Evolutionary conservation across 1,140 invertebrate genomes (phyloP).

Genomic region (Temnothorax nylanderi): DNA sequence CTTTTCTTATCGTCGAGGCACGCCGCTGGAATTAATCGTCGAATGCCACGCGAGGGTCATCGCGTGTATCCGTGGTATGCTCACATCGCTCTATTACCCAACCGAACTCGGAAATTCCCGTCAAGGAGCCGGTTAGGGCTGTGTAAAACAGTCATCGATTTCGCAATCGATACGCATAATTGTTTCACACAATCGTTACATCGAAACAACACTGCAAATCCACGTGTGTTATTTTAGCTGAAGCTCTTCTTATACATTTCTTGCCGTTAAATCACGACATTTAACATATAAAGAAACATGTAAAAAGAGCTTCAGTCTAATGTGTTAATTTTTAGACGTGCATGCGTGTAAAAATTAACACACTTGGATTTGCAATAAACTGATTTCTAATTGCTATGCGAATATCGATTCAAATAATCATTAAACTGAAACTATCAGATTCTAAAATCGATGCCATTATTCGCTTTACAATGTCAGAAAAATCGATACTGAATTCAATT

Average conservation of each 20-base stretch:
- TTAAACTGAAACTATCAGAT: background rate
- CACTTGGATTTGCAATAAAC: background rate
- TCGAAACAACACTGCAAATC: background rate
- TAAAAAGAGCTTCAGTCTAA: no score
- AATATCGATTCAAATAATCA: background rate
- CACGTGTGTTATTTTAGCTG: no score
- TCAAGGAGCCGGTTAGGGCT: background rate
- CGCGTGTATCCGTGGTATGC: conserved; percentile 48
- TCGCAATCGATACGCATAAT: conserved; percentile 6
- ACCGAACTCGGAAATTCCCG: conserved; percentile 45
- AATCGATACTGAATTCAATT: background rate
- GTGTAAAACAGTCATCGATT: background rate
- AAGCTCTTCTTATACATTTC: no score
- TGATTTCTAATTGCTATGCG: background rate
- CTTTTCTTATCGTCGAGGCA: conserved; percentile 41
- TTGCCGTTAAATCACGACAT: no score
- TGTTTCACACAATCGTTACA: conserved; percentile 8
- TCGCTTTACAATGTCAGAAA: background rate
- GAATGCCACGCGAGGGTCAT: conserved; percentile 45
- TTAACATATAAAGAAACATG: no score
- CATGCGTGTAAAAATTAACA: no score
- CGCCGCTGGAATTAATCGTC: conserved; percentile 36
- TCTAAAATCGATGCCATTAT: background rate
- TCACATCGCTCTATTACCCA: conserved; percentile 38
- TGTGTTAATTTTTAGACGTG: no score